These are phyloP conservation scores for Drosophila anomalata DNA, from an alignment of 2,888 invertebrate species.

Conservation along the genomic window DNA sequence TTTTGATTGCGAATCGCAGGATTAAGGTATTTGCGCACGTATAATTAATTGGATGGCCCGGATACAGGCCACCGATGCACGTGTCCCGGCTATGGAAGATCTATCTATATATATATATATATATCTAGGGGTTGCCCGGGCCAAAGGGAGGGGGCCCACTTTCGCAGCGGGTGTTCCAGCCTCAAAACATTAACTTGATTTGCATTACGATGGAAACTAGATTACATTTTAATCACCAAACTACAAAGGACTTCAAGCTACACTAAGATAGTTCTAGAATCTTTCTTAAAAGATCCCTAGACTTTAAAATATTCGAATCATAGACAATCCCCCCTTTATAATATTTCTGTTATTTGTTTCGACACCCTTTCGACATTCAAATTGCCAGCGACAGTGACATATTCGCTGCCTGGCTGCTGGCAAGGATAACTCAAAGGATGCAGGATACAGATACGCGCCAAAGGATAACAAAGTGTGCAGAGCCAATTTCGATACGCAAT, in stretches of 20 bases:
- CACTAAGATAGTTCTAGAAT: no score
- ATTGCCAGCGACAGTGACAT: constrained; percentile 30
- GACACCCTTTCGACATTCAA: constrained; percentile 11
- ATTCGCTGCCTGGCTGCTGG: background rate
- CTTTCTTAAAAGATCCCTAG: background rate
- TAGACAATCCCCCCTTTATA: background rate
- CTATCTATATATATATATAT: constrained; percentile 6
- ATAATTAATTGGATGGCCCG: constrained; percentile 79
- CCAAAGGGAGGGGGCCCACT: background rate
- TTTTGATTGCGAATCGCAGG: constrained; percentile 76
- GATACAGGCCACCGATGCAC: constrained; percentile 42
- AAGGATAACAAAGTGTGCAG: constrained; percentile 47
- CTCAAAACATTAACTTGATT: constrained; percentile 11
- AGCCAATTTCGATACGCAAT: constrained; percentile 69
- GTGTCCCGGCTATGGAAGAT: constrained; percentile 20
- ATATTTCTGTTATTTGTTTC: background rate
- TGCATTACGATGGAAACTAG: constrained; percentile 8
- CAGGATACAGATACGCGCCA: constrained; percentile 6
- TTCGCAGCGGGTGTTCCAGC: constrained; percentile 23
- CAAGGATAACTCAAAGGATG: background rate
- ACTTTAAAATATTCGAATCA: background rate
- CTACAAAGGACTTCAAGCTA: no score
- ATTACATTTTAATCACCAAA: background rate
- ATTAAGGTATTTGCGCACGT: constrained; percentile 79
- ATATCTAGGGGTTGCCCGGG: background rate